Evolutionary conservation across 2,888 invertebrate species (phyloP), one percentile per base, ranked within the genome.

Genomic region (Nasonia oneida): DNA sequence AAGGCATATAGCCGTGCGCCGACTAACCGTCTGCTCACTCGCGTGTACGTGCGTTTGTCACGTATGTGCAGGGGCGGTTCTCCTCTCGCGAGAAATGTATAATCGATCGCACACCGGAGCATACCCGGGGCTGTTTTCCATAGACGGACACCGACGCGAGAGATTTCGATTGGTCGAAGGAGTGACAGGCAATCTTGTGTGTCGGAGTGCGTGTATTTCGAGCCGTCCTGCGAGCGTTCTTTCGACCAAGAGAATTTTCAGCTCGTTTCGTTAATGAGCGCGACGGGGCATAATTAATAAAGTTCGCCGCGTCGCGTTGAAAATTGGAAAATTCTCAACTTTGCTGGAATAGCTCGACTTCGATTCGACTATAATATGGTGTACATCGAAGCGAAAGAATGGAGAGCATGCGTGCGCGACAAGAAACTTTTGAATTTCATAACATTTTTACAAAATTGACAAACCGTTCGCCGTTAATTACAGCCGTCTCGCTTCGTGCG

Each of bases 41-140:
- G 87, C 87, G 83, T 88, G 88, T 89, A 89, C 90, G 90, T 91
- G 91, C 90, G 90, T 90, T 91, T 91, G 92, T 92, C 91, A 91
- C 75, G 37, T 39, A 78, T 71, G 70, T 89, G 86, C 87, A 89
- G 89, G 88, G 88, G 86, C 88, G 83, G 83, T 85, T 53, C 18
- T 53, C 53, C 71, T 42, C 73, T 79, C 85, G 87, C 86, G 84
- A 88, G 86, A 84, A 83, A 76, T 50, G 75, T 88, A 87, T 89
- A 89, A 88, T 89, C 90, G 89, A 90, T 90, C 88, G 88, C 18
- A 23, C 23, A 42, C 18, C 70, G 70, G 18, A n/a, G 12, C 4
- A 53, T 18, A 37, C 39, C 47, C 73, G 73, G n/a, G 73, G 67
- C 88, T 87, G 71, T 88, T 90, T 88, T 86, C 88, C 85, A 87